Evolutionary conservation across 2,113 vertebrate species (phyloP), one percentile per base, ranked within the genome.

Genomic region (Cebidichthys violaceus): DNA sequence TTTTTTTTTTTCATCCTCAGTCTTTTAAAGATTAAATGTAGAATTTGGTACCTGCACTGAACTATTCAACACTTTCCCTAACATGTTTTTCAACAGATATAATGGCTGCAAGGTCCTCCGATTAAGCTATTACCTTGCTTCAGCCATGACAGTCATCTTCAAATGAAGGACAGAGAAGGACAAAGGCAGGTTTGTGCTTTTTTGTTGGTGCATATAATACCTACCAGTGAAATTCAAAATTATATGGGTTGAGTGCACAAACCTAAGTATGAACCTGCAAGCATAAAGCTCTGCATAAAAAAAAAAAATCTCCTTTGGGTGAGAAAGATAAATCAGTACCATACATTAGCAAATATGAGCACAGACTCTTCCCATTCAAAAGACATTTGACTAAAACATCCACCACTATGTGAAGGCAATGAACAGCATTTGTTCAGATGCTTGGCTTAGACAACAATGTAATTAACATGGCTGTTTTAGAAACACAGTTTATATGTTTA

Each of bases 11-110:
- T 27, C 1, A 55, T 75, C 70, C n/a, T 20, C n/a, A 24, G 68
- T 86, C 17, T 83, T 79, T 67, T 59, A 66, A 35, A 67, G 29
- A 66, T 39, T 66, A 20, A 75, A 79, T 69, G 35, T 18, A 52
- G 37, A 77, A 45, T 75, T 68, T 60, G 70, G 69, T 39, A 68
- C 70, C 54, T 78, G 60, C 55, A 14, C 24, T 78, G 77, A 85
- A 84, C 75, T 72, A 86, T 83, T 79, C 37, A 85, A 68, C n/a
- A 6, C 9, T 62, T 69, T n/a, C 20, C 9, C 14, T 62, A 39
- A 55, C 22, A 39, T 41, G 62, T 75, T 70, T 73, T 27, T 52
- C 15, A 47, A 24, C 14, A 20, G 18, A 14, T 35, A 29, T 71
- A 47, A 71, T 66, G 43, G 43, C 17, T 47, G 59, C 17, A 76